Evolutionary conservation across 64 coral and sea anemone species (phyloP), one percentile per base, ranked within the genome.

Genomic region (Pachyseris speciosa): DNA sequence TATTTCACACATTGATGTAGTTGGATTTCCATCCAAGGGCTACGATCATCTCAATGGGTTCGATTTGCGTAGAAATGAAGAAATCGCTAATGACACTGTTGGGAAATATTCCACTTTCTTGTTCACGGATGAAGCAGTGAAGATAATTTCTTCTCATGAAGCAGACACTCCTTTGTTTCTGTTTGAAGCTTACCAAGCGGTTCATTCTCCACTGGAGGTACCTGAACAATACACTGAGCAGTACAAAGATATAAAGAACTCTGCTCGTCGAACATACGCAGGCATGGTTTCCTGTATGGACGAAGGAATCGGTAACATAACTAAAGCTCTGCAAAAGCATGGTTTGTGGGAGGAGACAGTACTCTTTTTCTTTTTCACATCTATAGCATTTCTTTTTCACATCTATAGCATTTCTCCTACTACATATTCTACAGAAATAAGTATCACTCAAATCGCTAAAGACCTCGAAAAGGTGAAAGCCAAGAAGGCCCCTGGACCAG

Each of bases 261-360:
- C 8, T 60, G 48, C 43, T 36, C 61, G 89, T 32, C 79, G 67
- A 17, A 60, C 28, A 0, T 84, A 92, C 36, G 47, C 78, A 3
- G 89, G 78, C 12, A 92, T 92, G 89, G 89, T 92, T 0, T 59
- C 64, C 36, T 67, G 63, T 4, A 92, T 92, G 89, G 89, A 92
- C 27, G 79, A 84, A 69, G 89, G 64, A 2, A 85, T 92, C 31
- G 89, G 89, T 10, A 80, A 81, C 70, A 92, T n/a, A n/a, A n/a
- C n/a, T n/a, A n/a, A n/a, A n/a, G n/a, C n/a, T n/a, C n/a, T n/a
- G n/a, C n/a, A n/a, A 72, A 45, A 74, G 20, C n/a, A 84, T 58
- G 79, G 89, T 16, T 55, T 92, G 37, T 92, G 78, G 89, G 64
- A 84, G 28, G 58, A 92, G 79, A 84, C 89, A 29, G 67, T 92